Conservation (phyloP, 2,888 invertebrate genomes). For the Entomobrya multifasciata region DNA sequence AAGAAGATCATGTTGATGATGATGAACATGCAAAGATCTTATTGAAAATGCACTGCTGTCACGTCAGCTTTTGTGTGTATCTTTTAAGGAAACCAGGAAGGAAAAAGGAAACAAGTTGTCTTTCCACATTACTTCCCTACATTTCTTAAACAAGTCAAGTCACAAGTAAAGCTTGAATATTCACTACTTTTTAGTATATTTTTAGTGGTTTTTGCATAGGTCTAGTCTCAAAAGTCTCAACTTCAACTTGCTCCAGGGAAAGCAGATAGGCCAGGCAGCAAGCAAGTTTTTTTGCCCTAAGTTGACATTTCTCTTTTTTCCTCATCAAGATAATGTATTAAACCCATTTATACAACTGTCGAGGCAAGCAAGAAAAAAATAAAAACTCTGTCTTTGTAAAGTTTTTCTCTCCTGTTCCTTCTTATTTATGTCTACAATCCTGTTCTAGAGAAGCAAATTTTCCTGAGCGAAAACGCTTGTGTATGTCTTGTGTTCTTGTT, state of each 20-base stretch:
- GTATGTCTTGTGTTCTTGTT: neutral
- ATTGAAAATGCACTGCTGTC: slow-evolving; percentile 57
- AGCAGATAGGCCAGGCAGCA: neutral
- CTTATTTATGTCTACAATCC: slow-evolving; percentile 34
- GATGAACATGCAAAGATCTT: slow-evolving; percentile 44
- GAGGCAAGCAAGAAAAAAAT: slow-evolving; percentile 49
- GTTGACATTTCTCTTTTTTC: slow-evolving; percentile 60
- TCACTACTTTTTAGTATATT: slow-evolving; percentile 8
- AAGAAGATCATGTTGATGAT: slow-evolving; percentile 10
- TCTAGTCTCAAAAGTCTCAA: neutral
- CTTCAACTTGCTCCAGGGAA: neutral
- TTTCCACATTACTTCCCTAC: neutral
- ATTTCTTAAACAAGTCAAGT: too few relatives aligned
- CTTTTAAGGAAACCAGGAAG: too few relatives aligned
- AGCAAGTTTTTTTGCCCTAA: slow-evolving; percentile 46
- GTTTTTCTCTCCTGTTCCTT: neutral
- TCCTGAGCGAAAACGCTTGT: too few relatives aligned
- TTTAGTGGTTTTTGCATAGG: too few relatives aligned
- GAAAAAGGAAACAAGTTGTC: slow-evolving; percentile 7
- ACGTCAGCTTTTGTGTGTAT: neutral
- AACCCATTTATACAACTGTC: slow-evolving; percentile 67
- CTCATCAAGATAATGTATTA: slow-evolving; percentile 69
- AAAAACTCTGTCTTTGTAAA: neutral
- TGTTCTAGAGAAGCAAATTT: too few relatives aligned
- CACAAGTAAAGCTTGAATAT: too few relatives aligned